Base-by-base conservation (phyloP, 2,113 vertebrate genomes). In the Procapra przewalskii region DNA sequence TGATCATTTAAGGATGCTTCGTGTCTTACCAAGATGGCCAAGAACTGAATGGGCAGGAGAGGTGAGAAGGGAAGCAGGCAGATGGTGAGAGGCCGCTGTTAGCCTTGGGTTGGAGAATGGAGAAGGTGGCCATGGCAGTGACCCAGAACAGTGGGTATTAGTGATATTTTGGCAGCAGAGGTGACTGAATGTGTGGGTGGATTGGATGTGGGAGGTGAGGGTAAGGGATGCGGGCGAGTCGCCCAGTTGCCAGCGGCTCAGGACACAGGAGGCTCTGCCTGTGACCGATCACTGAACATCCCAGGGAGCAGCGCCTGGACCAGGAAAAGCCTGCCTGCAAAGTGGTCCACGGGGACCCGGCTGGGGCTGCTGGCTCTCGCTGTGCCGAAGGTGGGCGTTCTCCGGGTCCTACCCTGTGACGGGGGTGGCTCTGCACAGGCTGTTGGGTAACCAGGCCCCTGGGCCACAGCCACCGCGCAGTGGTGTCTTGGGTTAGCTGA, bases 221-320 rank as follows among this genome's bases (percentile, higher is more conserved):
- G 64, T 29, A 36, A 54, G 55, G 3, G 40, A 15, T 6, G 8
- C 6, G 40, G n/a, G 17, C 0, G 0, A 84, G 92, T 62, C 36
- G 1, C 31, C 36, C 10, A 8, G 85, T 52, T 36, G 36, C 85
- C 33, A 13, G 57, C 2, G 13, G 31, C 77, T 88, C 31, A 48
- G 60, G 83, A 77, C 88, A 21, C 45, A 48, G 93, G 45, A 55
- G 84, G 83, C 36, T 82, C 33, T 88, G 85, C 3, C 2, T 82
- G 33, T 71, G 84, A 71, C 27, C 1, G 9, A 67, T 86, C 50
- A 17, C 40, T 23, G 23, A 91, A 29, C 60, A 60, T 59, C 64
- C n/a, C 12, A 13, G 64, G 48, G 48, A 79, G 59, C 15, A 16
- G 33, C 16, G 59, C 71, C 17, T 40, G 54, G 54, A 40, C 91